phyloP scores from a whole-genome alignment of 2,888 invertebrate species.

The Linyphia triangularis region DNA sequence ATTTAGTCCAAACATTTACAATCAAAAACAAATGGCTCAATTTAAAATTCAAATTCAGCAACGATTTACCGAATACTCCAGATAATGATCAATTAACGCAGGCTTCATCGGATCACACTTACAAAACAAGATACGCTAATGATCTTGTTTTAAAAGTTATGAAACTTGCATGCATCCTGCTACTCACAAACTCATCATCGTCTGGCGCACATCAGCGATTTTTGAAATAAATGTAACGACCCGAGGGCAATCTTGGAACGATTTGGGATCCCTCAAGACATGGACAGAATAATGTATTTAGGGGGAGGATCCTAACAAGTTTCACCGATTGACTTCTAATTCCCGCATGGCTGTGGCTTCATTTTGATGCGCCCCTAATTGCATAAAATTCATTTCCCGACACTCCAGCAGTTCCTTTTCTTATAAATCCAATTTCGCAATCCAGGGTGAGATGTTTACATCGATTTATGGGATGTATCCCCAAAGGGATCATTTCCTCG shows the following conservation, averaged over 20 bases:
- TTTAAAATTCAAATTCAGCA: no score
- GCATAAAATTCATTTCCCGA: conserved; percentile 58
- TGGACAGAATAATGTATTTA: conserved; percentile 50
- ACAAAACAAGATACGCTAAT: background rate
- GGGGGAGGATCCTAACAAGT: conserved; percentile 33
- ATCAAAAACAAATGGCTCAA: no score
- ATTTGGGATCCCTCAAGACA: conserved; percentile 13
- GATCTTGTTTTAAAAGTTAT: conserved; percentile 30
- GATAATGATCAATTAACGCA: conserved; percentile 37
- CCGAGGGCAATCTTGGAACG: conserved; percentile 30
- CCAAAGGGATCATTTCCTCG: background rate
- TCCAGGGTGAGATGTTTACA: conserved; percentile 36
- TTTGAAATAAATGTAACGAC: conserved; percentile 43
- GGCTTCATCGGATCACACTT: background rate
- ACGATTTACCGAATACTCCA: background rate
- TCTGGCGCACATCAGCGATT: conserved; percentile 22
- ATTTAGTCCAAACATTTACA: no score
- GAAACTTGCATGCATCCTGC: background rate
- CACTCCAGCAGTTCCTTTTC: conserved; percentile 24
- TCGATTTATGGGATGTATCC: background rate
- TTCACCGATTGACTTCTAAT: conserved; percentile 57
- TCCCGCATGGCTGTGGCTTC: conserved; percentile 29
- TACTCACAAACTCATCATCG: conserved; percentile 37
- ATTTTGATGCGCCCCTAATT: conserved; percentile 39
- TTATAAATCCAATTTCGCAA: conserved; percentile 56